Conservation (phyloP, 2,797 vertebrate genomes). For the Xiphorhynchus erythropygius region DNA sequence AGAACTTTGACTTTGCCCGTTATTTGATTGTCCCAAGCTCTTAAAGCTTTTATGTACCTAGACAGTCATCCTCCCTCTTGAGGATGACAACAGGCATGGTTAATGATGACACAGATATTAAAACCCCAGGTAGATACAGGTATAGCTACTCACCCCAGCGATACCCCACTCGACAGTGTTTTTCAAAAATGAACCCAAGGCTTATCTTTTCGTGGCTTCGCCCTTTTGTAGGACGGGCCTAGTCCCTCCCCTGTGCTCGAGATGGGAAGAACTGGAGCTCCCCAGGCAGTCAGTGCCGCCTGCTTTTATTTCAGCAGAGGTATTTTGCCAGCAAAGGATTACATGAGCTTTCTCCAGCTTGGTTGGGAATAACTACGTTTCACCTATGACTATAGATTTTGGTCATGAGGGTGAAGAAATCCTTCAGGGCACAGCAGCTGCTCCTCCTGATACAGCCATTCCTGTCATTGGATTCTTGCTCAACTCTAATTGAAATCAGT, state of each 20-base stretch:
- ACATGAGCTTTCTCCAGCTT: constrained; percentile 2
- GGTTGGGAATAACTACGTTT: constrained; percentile 28
- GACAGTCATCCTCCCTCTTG: not conserved
- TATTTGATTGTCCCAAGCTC: not conserved
- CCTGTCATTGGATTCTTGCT: constrained; percentile 42
- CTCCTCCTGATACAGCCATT: constrained; percentile 41
- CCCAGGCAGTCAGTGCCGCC: not conserved
- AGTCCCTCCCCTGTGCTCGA: not conserved
- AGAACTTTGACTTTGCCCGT: not conserved
- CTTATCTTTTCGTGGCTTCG: not conserved
- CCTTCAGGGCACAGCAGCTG: constrained; percentile 41
- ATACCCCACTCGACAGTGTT: not conserved
- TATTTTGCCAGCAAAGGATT: constrained; percentile 45
- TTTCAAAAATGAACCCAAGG: not conserved
- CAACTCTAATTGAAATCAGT: constrained; percentile 50
- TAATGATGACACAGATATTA: not conserved
- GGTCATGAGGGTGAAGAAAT: constrained; percentile 48
- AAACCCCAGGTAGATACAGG: not conserved
- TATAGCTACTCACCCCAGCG: not conserved
- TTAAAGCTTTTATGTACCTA: not conserved
- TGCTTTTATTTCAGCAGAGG: constrained; percentile 19
- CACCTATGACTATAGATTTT: constrained; percentile 50
- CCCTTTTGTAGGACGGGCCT: not conserved
- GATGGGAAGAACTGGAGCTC: constrained; percentile 2
- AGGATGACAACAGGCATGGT: not conserved